Evolutionary conservation across 2,888 invertebrate species (phyloP).

Genomic region (Drosophila kanekoi): DNA sequence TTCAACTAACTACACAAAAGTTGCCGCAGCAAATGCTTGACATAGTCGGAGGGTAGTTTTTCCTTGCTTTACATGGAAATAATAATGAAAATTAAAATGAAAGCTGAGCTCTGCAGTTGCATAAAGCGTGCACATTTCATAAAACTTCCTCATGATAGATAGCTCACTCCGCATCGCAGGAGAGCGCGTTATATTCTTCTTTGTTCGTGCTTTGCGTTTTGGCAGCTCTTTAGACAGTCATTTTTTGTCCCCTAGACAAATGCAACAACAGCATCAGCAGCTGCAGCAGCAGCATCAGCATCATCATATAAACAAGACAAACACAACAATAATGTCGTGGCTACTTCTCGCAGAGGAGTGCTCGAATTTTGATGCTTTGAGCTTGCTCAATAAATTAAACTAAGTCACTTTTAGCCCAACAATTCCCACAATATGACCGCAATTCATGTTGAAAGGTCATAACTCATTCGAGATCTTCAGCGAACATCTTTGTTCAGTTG

Average conservation of each 20-base stretch:
- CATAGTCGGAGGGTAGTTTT: no score
- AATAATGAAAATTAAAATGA: slow-evolving; percentile 2
- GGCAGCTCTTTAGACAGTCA: slow-evolving; percentile 42
- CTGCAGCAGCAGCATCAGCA: slow-evolving; percentile 10
- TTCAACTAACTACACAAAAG: not conserved
- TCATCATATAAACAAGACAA: slow-evolving; percentile 19
- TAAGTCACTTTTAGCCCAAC: not conserved
- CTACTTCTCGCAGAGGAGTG: slow-evolving; percentile 14
- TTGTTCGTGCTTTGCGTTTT: slow-evolving; percentile 23
- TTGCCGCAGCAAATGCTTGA: no score
- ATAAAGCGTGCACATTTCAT: slow-evolving; percentile 28
- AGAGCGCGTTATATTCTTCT: slow-evolving; percentile 16
- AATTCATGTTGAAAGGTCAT: slow-evolving; percentile 2
- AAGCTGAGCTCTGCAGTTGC: slow-evolving; percentile 5
- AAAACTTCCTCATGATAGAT: slow-evolving; percentile 40
- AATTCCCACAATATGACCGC: not conserved
- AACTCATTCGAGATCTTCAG: no score
- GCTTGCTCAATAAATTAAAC: slow-evolving; percentile 15
- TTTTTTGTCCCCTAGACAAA: slow-evolving; percentile 44
- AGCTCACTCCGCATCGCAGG: slow-evolving; percentile 1
- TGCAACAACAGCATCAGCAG: slow-evolving; percentile 30
- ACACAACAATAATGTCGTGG: slow-evolving; percentile 20
- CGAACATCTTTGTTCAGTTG: no score
- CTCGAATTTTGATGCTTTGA: slow-evolving; percentile 16
- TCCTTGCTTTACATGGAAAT: not conserved